phyloP scores from a whole-genome alignment of 2,113 vertebrate species.

The Rhipidura dahli region DNA sequence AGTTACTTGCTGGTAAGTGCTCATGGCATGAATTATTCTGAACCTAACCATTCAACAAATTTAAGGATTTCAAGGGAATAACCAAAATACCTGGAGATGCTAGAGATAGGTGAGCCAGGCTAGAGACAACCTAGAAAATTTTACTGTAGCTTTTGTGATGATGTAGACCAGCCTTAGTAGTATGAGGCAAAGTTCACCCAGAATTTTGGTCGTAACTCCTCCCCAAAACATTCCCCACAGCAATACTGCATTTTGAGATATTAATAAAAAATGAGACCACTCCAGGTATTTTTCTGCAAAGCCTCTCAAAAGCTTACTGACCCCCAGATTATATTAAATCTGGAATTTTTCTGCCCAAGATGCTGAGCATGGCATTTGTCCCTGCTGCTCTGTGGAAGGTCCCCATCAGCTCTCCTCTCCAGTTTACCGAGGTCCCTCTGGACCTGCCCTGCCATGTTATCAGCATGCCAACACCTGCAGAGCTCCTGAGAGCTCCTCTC shows the following conservation, averaged over 20 bases:
- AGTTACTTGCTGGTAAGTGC: background rate
- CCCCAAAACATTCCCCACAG: background rate
- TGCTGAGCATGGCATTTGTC: background rate
- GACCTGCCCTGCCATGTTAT: background rate
- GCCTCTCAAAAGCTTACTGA: background rate
- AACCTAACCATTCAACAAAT: background rate
- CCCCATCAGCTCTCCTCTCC: background rate
- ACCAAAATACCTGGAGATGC: background rate
- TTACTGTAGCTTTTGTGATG: background rate
- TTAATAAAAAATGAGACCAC: background rate
- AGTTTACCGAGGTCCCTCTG: background rate
- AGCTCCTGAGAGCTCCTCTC: background rate
- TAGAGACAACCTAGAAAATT: background rate
- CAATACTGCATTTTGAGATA: background rate
- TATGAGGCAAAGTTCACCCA: background rate
- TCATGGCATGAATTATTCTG: background rate
- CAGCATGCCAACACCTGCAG: background rate
- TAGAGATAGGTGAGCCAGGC: background rate
- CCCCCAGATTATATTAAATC: background rate
- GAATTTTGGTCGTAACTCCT: background rate
- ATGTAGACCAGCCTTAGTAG: background rate
- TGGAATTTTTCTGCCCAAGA: background rate
- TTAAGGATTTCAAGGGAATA: background rate
- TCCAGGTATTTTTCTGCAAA: background rate
- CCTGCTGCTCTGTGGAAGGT: accelerated